Percentiles rank a stretch among this genome's conserved stretches.
phyloP scores from a whole-genome alignment of 2,797 vertebrate species.

The Notolepis coatsorum region DNA sequence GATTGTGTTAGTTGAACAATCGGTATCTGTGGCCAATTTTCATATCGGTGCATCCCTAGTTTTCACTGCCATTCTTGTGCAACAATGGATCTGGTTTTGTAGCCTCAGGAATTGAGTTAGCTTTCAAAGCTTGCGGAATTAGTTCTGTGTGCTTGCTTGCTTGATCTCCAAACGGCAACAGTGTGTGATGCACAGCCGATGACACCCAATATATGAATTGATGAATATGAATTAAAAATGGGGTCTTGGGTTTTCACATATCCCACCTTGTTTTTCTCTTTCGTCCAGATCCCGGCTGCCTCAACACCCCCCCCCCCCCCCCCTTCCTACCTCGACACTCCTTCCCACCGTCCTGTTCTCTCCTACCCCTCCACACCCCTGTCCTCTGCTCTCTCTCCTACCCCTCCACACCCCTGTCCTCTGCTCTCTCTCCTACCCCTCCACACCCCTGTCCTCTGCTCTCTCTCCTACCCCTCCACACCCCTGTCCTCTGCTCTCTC shows the following conservation, averaged over 20 bases:
- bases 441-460: neutral
- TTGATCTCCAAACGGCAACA: neutral
- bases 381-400: too few species aligned
- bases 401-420: neutral
- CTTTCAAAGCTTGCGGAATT: neutral
- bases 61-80: too few species aligned
- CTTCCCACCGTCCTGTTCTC: conserved; percentile 50
- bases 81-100: conserved; percentile 1
- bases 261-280: neutral
- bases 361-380: conserved; percentile 36
- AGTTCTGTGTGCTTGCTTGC: neutral
- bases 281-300: conserved; percentile 50
- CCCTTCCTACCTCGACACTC: conserved; percentile 44
- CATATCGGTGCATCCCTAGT: too few species aligned
- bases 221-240: too few species aligned
- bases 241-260: neutral
- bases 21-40: too few species aligned
- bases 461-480: neutral
- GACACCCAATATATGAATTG: too few species aligned
- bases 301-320: conserved; percentile 34
- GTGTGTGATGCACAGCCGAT: neutral
- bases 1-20: too few species aligned
- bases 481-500: neutral
- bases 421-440: neutral
- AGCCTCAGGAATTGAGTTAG: neutral